Base-by-base conservation (phyloP, 2,797 vertebrate genomes). In the Microhierax caerulescens region DNA sequence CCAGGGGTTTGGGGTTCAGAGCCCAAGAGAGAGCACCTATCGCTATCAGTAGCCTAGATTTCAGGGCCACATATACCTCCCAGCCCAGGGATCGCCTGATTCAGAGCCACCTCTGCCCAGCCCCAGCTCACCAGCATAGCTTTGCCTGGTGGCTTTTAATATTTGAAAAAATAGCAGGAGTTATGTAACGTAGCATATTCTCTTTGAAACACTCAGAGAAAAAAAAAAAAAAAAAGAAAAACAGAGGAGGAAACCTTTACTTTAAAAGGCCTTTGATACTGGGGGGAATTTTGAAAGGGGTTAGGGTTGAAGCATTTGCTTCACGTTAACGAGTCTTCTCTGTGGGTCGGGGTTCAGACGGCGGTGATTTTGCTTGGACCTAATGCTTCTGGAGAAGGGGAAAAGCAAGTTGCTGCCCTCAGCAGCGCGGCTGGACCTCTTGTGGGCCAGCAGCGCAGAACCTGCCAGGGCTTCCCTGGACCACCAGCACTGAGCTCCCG, bases 151-250 rank as follows among this genome's bases (percentile, higher is more conserved):
- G 63, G 75, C 45, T 94, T 96, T 96, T 80, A 93, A 68, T 86
- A 77, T 74, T 63, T 72, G 39, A 76, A 79, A 96, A 83, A 50
- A 32, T 32, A 96, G 47, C 85, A 79, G 28, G 37, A 85, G 91
- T 96, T 97, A 92, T 27, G 45, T 90, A 93, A 95, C 1, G 0
- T 8, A 65, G 56, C 30, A 11, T 54, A n/a, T 85, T 91, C 65
- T 61, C 70, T 89, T 93, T 79, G 76, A 92, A 65, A 8, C 64
- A 64, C 41, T 92, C 84, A n/a, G 1, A 39, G 28, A 25, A 36
- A 13, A 6, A 0, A 0, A 0, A 4, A 2, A 7, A 6, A 1
- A 14, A 48, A 3, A 15, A 39, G 7, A 10, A 8, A 11, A 30
- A 18, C 28, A 17, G 0, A 11, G 63, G 80, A 50, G 8, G 25